A percentile compares a stretch with the other conserved stretches of the same genome.
phyloP scores from a whole-genome alignment of 23 tunicate genomes.

The Styela plicata region DNA sequence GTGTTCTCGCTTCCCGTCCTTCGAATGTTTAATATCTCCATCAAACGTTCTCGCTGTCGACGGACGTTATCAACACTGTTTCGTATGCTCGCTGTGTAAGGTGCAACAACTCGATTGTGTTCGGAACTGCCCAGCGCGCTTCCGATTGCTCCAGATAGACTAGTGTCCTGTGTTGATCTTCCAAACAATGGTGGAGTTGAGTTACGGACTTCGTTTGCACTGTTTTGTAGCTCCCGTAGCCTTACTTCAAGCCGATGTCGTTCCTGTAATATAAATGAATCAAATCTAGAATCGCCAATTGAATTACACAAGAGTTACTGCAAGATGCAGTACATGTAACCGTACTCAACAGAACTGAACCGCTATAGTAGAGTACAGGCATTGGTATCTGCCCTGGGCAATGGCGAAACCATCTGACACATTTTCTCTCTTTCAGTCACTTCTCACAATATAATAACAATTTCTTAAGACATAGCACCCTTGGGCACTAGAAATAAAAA shows the following conservation, averaged over 20 bases:
- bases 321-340: background rate
- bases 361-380: no score
- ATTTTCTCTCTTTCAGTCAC: no score
- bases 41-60: background rate
- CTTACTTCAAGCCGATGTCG: constrained; percentile 66
- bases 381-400: no score
- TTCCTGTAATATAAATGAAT: constrained; percentile 26
- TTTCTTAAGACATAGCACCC: no score
- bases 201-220: constrained; percentile 32
- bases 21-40: background rate
- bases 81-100: background rate
- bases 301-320: background rate
- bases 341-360: no score
- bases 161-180: no score
- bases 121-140: background rate
- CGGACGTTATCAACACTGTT: background rate
- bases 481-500: no score
- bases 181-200: constrained; percentile 9
- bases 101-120: background rate
- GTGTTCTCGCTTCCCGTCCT: background rate
- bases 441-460: no score
- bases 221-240: constrained; percentile 58
- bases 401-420: no score
- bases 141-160: background rate
- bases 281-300: background rate